Percentiles rank a stretch among this genome's conserved stretches.
Evolutionary conservation across 2,797 vertebrate species (phyloP).

Genomic region (Hypotaenidia okinawae): DNA sequence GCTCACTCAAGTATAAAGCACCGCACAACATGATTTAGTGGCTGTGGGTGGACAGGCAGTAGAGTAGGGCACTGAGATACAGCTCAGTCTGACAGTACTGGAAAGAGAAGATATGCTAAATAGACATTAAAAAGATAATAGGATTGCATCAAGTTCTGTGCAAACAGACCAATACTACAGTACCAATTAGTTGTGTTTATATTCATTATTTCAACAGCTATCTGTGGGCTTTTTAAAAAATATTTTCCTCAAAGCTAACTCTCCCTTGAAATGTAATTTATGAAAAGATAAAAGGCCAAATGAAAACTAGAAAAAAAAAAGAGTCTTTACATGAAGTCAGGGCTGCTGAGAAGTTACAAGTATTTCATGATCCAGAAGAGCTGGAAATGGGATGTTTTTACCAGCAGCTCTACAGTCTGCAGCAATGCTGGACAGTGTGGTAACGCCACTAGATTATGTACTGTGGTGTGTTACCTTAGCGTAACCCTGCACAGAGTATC

Average conservation of each 20-base stretch:
- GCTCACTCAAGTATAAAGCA: neutral
- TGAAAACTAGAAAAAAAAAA: neutral
- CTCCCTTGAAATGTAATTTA: neutral
- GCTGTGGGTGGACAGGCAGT: neutral
- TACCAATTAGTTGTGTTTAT: neutral
- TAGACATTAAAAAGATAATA: neutral
- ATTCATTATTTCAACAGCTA: neutral
- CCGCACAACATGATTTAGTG: neutral
- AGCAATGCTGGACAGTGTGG: neutral
- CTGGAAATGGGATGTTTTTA: neutral
- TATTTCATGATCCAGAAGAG: neutral
- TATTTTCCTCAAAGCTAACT: neutral
- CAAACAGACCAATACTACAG: accelerated
- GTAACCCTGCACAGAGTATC: neutral
- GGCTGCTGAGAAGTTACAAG: neutral
- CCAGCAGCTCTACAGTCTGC: neutral
- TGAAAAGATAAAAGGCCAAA: neutral
- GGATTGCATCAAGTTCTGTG: neutral
- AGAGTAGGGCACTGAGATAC: neutral
- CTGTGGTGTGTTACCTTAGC: neutral
- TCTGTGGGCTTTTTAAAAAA: neutral
- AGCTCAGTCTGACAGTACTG: neutral
- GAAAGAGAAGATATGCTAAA: neutral
- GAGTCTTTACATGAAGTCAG: neutral
- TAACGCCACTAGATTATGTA: neutral